phyloP scores from a whole-genome alignment of 2,113 vertebrate species.

The Atrichornis clamosus region DNA sequence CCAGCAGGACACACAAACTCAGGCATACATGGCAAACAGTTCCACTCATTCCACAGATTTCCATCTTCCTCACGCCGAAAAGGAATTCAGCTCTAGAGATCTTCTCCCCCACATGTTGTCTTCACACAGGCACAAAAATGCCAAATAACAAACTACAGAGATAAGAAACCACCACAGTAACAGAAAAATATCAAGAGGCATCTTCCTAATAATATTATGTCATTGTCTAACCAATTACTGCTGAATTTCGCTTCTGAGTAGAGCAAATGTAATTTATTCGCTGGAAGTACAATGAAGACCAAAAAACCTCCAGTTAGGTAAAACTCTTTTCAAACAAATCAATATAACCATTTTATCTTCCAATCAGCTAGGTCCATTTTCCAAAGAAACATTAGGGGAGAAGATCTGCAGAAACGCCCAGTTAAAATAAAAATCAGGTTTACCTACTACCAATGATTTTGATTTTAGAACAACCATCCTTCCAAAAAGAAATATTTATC shows the following conservation, averaged over 20 bases:
- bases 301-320: not conserved
- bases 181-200: not conserved
- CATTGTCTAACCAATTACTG: not conserved
- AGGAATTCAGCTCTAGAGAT: not conserved
- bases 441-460: not conserved
- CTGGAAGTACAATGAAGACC: not conserved
- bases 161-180: not conserved
- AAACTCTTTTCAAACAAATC: constrained; percentile 51
- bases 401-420: not conserved
- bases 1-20: not conserved
- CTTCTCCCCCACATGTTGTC: not conserved
- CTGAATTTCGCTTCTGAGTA: not conserved
- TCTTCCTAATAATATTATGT: not conserved
- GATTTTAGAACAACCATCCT: not conserved
- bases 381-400: not conserved
- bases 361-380: constrained; percentile 8
- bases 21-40: not conserved
- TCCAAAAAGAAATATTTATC: not conserved
- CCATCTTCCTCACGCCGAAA: not conserved
- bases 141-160: not conserved
- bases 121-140: not conserved
- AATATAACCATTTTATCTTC: not conserved
- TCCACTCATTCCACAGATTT: not conserved
- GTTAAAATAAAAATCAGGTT: not conserved
- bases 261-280: not conserved